phyloP scores from a whole-genome alignment of 2,888 invertebrate genomes.

The Cryptocheilus praepositus region DNA sequence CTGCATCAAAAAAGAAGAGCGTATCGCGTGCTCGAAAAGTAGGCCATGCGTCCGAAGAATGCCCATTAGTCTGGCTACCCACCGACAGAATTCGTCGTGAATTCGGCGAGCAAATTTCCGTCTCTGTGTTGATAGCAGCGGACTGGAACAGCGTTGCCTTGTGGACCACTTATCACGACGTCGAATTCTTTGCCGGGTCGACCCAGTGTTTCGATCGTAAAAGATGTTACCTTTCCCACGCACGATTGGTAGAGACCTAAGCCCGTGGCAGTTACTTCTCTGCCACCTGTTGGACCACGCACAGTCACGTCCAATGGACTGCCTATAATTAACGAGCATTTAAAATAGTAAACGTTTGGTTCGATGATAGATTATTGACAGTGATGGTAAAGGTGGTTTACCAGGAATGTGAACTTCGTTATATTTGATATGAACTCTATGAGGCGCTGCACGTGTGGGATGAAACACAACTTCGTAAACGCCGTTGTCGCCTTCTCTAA shows the following conservation, averaged over 20 bases:
- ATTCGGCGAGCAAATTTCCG: conserved; percentile 96
- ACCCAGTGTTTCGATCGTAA: conserved; percentile 92
- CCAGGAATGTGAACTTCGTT: conserved; percentile 87
- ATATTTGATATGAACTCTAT: conserved; percentile 89
- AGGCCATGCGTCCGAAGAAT: too few species aligned
- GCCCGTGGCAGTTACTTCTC: conserved; percentile 86
- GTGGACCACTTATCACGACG: conserved; percentile 90
- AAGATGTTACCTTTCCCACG: conserved; percentile 88
- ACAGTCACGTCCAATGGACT: conserved; percentile 79
- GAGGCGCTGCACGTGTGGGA: conserved; percentile 90
- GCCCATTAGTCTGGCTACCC: conserved; percentile 46
- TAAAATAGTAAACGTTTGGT: background rate
- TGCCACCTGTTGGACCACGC: conserved; percentile 81
- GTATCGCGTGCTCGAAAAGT: too few species aligned
- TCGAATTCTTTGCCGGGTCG: conserved; percentile 92
- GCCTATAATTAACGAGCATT: conserved; percentile 57
- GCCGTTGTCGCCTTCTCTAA: conserved; percentile 84
- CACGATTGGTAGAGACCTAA: conserved; percentile 91
- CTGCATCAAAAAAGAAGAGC: conserved; percentile 39
- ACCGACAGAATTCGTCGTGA: conserved; percentile 87
- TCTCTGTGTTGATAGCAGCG: conserved; percentile 97
- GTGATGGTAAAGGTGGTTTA: conserved; percentile 35
- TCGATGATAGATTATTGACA: too few species aligned
- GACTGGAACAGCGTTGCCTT: conserved; percentile 88
- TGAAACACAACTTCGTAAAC: conserved; percentile 91